phyloP scores from a whole-genome alignment of 2,797 vertebrate species.

The Etheostoma nigrum region DNA sequence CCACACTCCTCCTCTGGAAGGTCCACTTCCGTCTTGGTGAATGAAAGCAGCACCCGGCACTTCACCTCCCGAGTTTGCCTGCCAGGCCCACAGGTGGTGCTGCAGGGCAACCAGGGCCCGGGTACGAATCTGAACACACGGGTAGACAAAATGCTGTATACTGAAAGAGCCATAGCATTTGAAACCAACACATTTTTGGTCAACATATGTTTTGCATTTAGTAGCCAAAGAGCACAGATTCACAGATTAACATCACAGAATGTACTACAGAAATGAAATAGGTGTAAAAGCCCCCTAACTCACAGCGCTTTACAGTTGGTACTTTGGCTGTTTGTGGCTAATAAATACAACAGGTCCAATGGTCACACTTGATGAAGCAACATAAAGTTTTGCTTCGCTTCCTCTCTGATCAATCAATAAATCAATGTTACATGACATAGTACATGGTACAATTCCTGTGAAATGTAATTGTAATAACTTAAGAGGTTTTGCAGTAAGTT shows the following conservation, averaged over 20 bases:
- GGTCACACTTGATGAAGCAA: no score
- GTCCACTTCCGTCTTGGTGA: slow-evolving; percentile 91
- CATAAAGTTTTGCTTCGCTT: no score
- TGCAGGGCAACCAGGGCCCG: slow-evolving; percentile 93
- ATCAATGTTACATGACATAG: no score
- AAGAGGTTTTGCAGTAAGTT: no score
- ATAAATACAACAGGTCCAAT: no score
- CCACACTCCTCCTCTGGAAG: slow-evolving; percentile 92
- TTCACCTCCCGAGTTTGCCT: slow-evolving; percentile 87
- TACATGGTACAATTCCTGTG: no score
- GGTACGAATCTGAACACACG: slow-evolving; percentile 87
- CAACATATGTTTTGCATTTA: not conserved
- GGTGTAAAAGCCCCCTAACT: not conserved
- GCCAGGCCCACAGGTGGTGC: slow-evolving; percentile 88
- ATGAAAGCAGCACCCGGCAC: slow-evolving; percentile 89
- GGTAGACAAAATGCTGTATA: not conserved
- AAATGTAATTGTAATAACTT: no score
- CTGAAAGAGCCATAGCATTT: not conserved
- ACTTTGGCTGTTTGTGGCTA: no score
- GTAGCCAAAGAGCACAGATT: not conserved
- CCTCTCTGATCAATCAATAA: no score
- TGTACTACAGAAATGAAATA: no score
- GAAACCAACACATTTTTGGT: not conserved
- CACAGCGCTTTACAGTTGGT: not conserved
- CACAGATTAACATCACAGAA: not conserved